Evolutionary conservation across 2,888 invertebrate genomes (phyloP), one percentile per base, ranked within the genome.

Genomic region (Camptogramma bilineatum): DNA sequence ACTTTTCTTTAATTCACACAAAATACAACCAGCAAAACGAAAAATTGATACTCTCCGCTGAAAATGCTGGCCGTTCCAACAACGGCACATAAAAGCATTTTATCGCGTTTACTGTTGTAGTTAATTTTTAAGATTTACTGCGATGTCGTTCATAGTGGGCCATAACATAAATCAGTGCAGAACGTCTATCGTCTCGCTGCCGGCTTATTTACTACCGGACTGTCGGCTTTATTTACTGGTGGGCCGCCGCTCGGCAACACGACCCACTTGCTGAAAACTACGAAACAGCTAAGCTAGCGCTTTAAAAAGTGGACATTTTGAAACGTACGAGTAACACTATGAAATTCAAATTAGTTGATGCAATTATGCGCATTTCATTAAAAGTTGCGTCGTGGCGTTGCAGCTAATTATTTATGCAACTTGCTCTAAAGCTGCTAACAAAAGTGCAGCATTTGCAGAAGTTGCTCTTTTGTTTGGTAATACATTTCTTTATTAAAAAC

Each of bases 121-220:
- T 77, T 72, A 76, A 74, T 81, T 78, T 80, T 74, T 73, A 77
- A 80, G 77, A 81, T 79, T 75, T 81, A 80, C 70, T 73, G 71
- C 70, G 24, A 68, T 79, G 79, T 79, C 81, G 76, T 79, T 80
- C 77, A 80, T 78, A 77, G 77, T 76, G 64, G 79, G 75, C 76
- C 66, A 75, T 78, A 78, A 75, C 75, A 82, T 87, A 86, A 86
- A 87, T 86, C 83, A 82, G 73, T 54, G 56, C 53, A 68, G 71
- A 69, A 73, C 75, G 77, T 82, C 80, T 80, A 83, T 84, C 81
- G 78, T 74, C 65, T 62, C 71, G 68, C 69, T 72, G 73, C 67
- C 71, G 66, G 65, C 70, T 76, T 82, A 81, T 82, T 80, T 80
- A 81, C 76, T 73, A 72, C 72, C 24, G 53, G 67, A 56, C 62